phyloP scores from a whole-genome alignment of 30 jellyfish, hydroid and myxozoan species.

The Chironex yamaguchii region DNA sequence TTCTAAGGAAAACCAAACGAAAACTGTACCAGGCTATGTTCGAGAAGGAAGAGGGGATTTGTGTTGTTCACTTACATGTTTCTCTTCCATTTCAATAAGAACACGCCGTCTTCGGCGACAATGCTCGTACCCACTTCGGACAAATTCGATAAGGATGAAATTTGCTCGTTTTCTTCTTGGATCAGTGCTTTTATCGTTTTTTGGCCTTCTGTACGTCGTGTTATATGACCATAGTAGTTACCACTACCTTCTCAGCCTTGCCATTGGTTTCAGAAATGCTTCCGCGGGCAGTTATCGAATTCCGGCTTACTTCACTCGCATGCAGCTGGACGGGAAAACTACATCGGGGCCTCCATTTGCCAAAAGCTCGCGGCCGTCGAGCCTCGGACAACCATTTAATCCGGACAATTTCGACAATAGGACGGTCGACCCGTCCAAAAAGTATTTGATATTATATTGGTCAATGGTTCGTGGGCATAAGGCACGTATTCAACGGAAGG shows the following conservation, averaged over 20 bases:
- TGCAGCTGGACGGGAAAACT: not conserved
- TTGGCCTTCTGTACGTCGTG: not conserved
- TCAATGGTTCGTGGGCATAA: conserved; percentile 93
- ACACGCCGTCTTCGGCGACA: not conserved
- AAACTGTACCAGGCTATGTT: not conserved
- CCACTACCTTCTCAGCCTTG: not conserved
- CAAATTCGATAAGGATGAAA: not conserved
- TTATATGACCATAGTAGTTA: not conserved
- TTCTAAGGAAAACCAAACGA: not conserved
- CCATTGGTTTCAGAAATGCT: not conserved
- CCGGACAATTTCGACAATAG: conserved; percentile 87
- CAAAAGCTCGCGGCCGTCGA: not conserved
- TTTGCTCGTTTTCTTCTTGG: not conserved
- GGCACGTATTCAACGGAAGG: conserved; percentile 86
- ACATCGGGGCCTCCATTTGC: not conserved
- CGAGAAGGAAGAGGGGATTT: not conserved
- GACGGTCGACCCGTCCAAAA: conserved; percentile 71
- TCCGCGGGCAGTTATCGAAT: not conserved
- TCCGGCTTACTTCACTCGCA: not conserved
- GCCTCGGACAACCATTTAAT: conserved; percentile 93
- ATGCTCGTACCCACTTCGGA: not conserved
- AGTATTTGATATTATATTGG: conserved; percentile 89
- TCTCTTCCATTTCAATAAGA: not conserved
- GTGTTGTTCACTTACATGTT: not conserved
- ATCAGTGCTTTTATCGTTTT: not conserved